A percentile compares a stretch with the other conserved stretches of the same genome.
Conservation (phyloP, 2,797 vertebrate species). For the Orestias chungarensis region DNA sequence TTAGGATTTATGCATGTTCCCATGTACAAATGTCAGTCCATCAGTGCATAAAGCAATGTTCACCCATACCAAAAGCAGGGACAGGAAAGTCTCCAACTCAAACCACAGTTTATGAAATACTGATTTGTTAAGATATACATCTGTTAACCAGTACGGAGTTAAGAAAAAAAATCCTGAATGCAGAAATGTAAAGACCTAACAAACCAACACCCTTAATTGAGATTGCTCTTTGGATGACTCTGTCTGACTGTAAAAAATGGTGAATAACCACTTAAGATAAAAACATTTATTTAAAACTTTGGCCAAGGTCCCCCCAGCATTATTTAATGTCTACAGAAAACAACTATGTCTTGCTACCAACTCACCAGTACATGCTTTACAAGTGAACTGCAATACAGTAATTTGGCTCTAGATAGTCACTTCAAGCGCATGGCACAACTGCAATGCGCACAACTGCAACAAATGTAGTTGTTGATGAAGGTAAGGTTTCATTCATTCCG, state of each 20-base stretch:
- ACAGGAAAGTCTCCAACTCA: neutral
- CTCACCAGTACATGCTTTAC: neutral
- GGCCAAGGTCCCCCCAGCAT: neutral
- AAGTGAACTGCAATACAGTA: neutral
- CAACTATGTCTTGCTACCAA: neutral
- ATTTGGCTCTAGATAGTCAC: neutral
- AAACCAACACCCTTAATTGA: neutral
- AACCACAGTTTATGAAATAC: neutral
- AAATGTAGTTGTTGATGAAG: no score
- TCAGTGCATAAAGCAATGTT: neutral
- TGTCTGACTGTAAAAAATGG: neutral
- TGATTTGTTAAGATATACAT: neutral
- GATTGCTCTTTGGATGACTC: neutral
- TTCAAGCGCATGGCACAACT: neutral
- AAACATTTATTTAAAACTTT: neutral
- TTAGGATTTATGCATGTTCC: neutral
- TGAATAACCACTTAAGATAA: neutral
- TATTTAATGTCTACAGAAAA: neutral
- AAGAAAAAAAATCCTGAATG: neutral
- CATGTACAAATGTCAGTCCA: neutral
- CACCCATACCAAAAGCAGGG: neutral
- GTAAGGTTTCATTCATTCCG: neutral
- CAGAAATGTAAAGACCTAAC: neutral
- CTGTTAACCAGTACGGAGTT: neutral
- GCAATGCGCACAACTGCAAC: no score